Evolutionary conservation across 2,797 vertebrate genomes (phyloP).

Genomic region (Tragelaphus oryx): DNA sequence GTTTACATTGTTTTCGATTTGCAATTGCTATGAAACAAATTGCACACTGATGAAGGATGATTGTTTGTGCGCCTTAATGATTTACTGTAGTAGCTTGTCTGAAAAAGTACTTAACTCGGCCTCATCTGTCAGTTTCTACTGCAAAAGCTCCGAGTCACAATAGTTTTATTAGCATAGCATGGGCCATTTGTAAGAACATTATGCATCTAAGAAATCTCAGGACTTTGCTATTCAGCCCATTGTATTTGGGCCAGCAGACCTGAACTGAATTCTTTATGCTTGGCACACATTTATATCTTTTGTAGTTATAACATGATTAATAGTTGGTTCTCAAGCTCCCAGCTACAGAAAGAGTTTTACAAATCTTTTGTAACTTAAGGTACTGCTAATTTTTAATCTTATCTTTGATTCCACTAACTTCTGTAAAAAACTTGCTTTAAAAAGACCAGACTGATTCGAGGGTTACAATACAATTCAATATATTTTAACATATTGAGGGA

Average conservation of each 20-base stretch:
- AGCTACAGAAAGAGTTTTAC: slow-evolving; percentile 47
- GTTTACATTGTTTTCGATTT: slow-evolving; percentile 86
- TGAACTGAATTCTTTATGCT: slow-evolving; percentile 77
- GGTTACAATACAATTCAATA: not conserved
- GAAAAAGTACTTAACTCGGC: slow-evolving; percentile 83
- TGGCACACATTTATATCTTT: slow-evolving; percentile 67
- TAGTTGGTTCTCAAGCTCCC: slow-evolving; percentile 48
- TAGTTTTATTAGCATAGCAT: slow-evolving; percentile 85
- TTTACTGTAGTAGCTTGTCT: slow-evolving; percentile 82
- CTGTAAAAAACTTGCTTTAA: not conserved
- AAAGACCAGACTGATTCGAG: not conserved
- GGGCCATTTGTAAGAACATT: slow-evolving; percentile 81
- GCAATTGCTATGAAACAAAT: slow-evolving; percentile 84
- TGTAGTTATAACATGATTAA: slow-evolving; percentile 65
- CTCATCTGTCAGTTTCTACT: slow-evolving; percentile 84
- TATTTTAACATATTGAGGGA: not conserved
- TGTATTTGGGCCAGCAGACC: slow-evolving; percentile 74
- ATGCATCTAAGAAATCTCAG: slow-evolving; percentile 77
- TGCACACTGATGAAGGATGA: slow-evolving; percentile 81
- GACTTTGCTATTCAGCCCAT: slow-evolving; percentile 77
- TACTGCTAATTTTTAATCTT: not conserved
- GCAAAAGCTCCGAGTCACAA: slow-evolving; percentile 82
- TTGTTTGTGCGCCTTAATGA: slow-evolving; percentile 82
- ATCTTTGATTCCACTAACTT: not conserved
- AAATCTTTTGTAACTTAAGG: slow-evolving; percentile 47